These are phyloP conservation scores for Hoplias malabaricus DNA, from an alignment of 2,113 vertebrate species.

Conservation along the genomic window DNA sequence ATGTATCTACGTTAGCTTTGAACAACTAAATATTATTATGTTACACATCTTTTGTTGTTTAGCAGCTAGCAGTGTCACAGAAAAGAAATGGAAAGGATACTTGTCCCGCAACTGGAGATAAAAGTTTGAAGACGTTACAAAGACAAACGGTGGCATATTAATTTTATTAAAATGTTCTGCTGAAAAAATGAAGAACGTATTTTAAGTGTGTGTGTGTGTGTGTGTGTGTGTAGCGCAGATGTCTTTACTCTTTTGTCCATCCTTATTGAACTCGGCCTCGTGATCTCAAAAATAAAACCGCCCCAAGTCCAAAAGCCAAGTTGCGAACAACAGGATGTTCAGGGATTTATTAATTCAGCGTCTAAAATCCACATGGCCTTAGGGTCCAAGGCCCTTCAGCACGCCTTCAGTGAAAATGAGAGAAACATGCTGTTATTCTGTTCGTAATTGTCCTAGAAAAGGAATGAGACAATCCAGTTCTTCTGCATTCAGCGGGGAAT, in stretches of 20 bases:
- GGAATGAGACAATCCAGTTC: background rate
- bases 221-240: background rate
- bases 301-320: constrained; percentile 73
- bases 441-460: background rate
- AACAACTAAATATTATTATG: too few species aligned
- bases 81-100: too few species aligned
- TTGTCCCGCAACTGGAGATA: too few species aligned
- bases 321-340: constrained; percentile 34
- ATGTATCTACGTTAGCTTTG: too few species aligned
- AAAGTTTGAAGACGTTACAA: too few species aligned
- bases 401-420: background rate
- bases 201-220: constrained; percentile 26
- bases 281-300: background rate
- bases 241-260: background rate
- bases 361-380: background rate
- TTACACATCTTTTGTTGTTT: too few species aligned
- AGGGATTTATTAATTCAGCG: background rate
- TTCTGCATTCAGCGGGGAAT: background rate
- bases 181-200: background rate
- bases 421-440: background rate
- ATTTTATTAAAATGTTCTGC: background rate
- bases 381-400: background rate
- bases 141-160: background rate
- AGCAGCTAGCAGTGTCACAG: too few species aligned
- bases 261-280: background rate